Evolutionary conservation across 2,797 vertebrate genomes (phyloP), one percentile per base, ranked within the genome.

Genomic region (Pseudocheirus occidentalis): DNA sequence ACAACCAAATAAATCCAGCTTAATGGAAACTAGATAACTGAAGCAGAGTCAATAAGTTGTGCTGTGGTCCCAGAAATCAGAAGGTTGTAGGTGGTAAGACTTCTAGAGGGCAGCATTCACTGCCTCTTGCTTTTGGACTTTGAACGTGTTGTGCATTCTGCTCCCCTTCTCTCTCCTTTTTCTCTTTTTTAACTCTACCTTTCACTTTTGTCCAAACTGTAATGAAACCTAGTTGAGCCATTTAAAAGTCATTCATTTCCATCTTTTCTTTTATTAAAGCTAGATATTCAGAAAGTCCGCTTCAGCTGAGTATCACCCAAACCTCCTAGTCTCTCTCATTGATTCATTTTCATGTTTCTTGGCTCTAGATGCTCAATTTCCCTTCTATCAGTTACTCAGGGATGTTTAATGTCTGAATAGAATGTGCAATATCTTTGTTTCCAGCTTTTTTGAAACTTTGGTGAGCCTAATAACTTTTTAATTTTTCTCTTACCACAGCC

Each of bases 401-500:
- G 40, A 57, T 81, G 6, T 90, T 46, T 55, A 53, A 50, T 90
- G 18, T 28, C 53, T 90, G 57, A 58, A 50, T 14, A 59, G 34
- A 46, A 21, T 9, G 53, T 81, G 34, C 4, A 50, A 5, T 55
- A 59, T 73, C 27, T 53, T 31, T 92, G 53, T 31, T 94, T 28
- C 28, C 31, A 53, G 56, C 93, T 89, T 55, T 90, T 31, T 92
- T 91, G 53, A 93, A 92, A 31, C 24, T 12, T 92, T 27, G n/a
- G 11, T n/a, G 66, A 50, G 34, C 57, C 91, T 91, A 16, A 27
- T 59, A 89, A n/a, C 28, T 92, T 96, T 91, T 95, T 52, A 18
- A 57, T 90, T 96, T 94, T 92, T 87, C 89, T 93, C 9, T 59
- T 28, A 91, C 57, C 50, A 89, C 50, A 94, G 57, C 66, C n/a